phyloP scores from a whole-genome alignment of 2,113 vertebrate species.

The Syngnathus floridae region DNA sequence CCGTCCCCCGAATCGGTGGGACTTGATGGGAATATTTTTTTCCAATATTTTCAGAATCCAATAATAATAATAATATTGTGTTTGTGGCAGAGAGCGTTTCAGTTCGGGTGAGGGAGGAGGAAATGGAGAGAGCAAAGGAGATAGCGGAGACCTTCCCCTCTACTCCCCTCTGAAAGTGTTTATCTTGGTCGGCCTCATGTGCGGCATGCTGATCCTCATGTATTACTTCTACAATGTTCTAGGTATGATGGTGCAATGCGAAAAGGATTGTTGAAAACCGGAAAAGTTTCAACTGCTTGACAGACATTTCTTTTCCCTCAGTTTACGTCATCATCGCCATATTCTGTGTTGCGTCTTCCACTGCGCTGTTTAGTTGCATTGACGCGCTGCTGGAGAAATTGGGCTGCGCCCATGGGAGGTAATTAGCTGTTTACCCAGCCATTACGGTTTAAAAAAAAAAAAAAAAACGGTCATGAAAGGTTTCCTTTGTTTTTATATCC shows the following conservation, averaged over 20 bases:
- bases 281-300: background rate
- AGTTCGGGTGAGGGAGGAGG: slow-evolving; percentile 52
- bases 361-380: slow-evolving; percentile 86
- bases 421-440: slow-evolving; percentile 2
- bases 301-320: slow-evolving; percentile 43
- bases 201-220: slow-evolving; percentile 86
- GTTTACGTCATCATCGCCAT: slow-evolving; percentile 89
- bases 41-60: background rate
- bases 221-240: slow-evolving; percentile 91
- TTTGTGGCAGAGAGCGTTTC: slow-evolving; percentile 71
- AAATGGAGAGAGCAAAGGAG: slow-evolving; percentile 41
- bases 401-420: slow-evolving; percentile 79
- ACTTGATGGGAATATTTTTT: background rate
- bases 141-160: slow-evolving; percentile 54
- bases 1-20: too few relatives aligned
- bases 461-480: background rate
- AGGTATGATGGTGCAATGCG: slow-evolving; percentile 69
- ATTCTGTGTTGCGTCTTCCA: slow-evolving; percentile 87
- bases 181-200: slow-evolving; percentile 84
- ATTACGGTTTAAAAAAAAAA: background rate
- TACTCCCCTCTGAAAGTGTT: slow-evolving; percentile 84
- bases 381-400: slow-evolving; percentile 75
- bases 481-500: slow-evolving; percentile 3
- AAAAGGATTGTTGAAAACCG: background rate
- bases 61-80: background rate